Evolutionary conservation across 30 jellyfish, hydroid and myxozoan species (phyloP).

Genomic region (Pelagia noctiluca): DNA sequence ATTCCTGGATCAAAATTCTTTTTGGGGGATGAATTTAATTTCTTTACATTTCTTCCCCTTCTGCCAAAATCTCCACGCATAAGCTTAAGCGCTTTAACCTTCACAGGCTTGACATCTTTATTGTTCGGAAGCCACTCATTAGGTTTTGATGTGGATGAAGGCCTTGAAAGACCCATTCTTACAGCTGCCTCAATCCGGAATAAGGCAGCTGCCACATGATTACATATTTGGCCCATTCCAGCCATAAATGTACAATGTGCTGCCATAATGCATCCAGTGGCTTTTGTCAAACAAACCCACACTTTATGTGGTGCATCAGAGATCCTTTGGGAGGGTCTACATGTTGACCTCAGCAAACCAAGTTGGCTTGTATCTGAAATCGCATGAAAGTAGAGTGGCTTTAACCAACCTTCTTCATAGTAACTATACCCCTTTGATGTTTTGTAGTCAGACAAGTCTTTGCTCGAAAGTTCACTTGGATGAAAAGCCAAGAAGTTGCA

Average conservation of each 20-base stretch:
- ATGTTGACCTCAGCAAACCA: constrained; percentile 39
- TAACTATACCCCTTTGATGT: too few species aligned
- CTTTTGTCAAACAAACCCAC: too few species aligned
- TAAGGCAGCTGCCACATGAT: constrained; percentile 78
- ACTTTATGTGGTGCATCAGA: too few species aligned
- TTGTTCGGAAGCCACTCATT: constrained; percentile 58
- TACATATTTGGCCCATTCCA: constrained; percentile 69
- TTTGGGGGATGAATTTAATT: constrained; percentile 24
- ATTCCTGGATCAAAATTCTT: neutral
- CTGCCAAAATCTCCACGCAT: constrained; percentile 12
- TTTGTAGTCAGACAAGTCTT: too few species aligned
- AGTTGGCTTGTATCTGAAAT: constrained; percentile 1
- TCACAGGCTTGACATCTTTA: constrained; percentile 55
- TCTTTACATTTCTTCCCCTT: neutral
- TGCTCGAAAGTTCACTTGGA: too few species aligned
- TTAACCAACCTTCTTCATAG: too few species aligned
- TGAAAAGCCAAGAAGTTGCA: too few species aligned
- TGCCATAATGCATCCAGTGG: constrained; percentile 24
- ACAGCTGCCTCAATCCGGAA: too few species aligned
- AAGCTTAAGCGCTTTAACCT: constrained; percentile 14
- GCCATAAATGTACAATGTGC: constrained; percentile 79
- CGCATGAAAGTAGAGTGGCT: constrained; percentile 37
- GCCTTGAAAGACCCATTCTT: constrained; percentile 55
- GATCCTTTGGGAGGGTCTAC: too few species aligned
- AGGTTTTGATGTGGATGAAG: constrained; percentile 62